These are phyloP conservation scores for Stichopus horrens DNA, from an alignment of 53 echinoderm and acorn worm genomes.

Conservation along the genomic window DNA sequence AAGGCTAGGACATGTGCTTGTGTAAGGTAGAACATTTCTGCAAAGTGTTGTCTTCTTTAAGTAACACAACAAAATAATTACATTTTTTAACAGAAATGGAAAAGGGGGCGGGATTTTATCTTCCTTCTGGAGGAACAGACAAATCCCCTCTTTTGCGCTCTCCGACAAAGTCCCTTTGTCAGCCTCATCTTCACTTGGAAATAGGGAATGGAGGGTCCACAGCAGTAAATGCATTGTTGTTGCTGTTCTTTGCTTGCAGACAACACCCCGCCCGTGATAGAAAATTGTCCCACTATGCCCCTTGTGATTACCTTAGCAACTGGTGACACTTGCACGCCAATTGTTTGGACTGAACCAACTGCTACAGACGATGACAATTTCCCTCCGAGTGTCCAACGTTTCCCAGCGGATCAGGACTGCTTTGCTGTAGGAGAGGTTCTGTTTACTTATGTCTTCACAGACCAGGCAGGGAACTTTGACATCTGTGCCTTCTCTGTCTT, in stretches of 20 bases:
- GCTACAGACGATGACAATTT: conserved; percentile 65
- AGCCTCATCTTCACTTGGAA: no score
- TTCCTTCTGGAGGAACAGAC: no score
- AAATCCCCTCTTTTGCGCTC: no score
- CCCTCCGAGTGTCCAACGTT: neutral
- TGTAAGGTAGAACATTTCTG: no score
- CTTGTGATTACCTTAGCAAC: conserved; percentile 18
- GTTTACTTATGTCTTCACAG: conserved; percentile 61
- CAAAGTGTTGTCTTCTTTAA: no score
- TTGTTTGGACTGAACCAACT: conserved; percentile 61
- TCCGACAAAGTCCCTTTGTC: no score
- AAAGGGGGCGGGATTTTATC: no score
- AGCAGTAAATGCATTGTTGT: no score
- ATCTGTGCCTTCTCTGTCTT: conserved; percentile 61
- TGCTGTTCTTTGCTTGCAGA: conserved; percentile 8
- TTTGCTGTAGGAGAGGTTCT: conserved; percentile 58
- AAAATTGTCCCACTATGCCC: conserved; percentile 40
- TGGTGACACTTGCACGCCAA: conserved; percentile 26
- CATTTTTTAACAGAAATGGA: no score
- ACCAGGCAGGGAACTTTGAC: conserved; percentile 52
- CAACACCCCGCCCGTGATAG: conserved; percentile 17
- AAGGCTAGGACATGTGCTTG: no score
- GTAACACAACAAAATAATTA: no score
- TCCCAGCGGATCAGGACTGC: conserved; percentile 6
- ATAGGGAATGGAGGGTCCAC: no score